These are phyloP conservation scores for Drosophila guanche DNA, from an alignment of 1,140 invertebrate genomes.

Conservation along the genomic window DNA sequence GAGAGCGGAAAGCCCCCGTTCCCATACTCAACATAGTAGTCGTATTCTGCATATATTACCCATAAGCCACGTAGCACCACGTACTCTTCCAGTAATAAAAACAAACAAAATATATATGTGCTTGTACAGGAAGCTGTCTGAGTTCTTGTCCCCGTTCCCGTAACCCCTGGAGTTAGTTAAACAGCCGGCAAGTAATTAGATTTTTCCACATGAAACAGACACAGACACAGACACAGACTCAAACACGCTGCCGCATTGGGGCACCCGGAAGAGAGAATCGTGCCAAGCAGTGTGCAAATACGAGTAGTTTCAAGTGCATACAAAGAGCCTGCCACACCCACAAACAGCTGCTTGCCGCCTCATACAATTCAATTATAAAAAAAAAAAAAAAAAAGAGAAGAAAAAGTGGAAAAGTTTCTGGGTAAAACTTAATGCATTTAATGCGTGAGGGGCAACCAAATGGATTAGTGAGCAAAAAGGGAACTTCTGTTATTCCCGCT, in stretches of 20 bases:
- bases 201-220: conserved; percentile 68
- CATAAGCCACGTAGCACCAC: conserved; percentile 61
- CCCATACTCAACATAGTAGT: conserved; percentile 44
- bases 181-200: conserved; percentile 78
- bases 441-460: conserved; percentile 77
- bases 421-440: conserved; percentile 74
- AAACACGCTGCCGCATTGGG: neutral
- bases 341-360: conserved; percentile 28
- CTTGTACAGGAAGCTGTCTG: conserved; percentile 33
- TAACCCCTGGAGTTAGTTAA: conserved; percentile 59
- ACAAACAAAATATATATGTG: conserved; percentile 39
- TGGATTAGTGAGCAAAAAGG: conserved; percentile 55
- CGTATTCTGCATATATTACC: conserved; percentile 63
- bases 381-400: conserved; percentile 8
- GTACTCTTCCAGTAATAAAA: conserved; percentile 48
- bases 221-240: conserved; percentile 23
- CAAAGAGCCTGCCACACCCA: conserved; percentile 50
- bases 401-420: conserved; percentile 38
- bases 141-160: neutral
- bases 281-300: conserved; percentile 51
- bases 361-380: conserved; percentile 80
- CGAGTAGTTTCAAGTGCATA: conserved; percentile 73
- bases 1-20: conserved; percentile 9
- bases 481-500: conserved; percentile 40
- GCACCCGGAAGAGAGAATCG: conserved; percentile 4